Evolutionary conservation across 2,888 invertebrate species (phyloP), one percentile per base, ranked within the genome.

Genomic region (Aphrophora alni): DNA sequence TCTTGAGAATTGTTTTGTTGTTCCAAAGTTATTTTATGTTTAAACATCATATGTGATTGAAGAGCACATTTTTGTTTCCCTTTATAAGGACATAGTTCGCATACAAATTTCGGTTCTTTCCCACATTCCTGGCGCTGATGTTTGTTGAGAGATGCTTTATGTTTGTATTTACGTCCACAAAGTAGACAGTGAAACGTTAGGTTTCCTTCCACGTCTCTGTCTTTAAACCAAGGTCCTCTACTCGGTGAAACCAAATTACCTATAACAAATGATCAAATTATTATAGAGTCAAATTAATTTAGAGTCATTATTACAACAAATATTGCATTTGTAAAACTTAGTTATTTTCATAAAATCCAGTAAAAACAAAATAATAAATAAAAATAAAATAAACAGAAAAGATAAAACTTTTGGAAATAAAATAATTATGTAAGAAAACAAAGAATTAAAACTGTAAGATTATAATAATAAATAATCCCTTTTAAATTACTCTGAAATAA

Each of bases 101-200:
- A 88, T 26, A 83, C 79, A 82, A 88, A 89, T 76, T 86, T 86
- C 8, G 88, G 89, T 80, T 86, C 87, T 28, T 86, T 85, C 7
- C 87, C 87, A 78, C 88, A 88, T 82, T 88, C 87, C 81, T 86
- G 84, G 26, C 86, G 85, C 26, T 85, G 84, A 80, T 88, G 88
- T 24, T 86, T 85, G n/a, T 82, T 83, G 77, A 87, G 86, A 38
- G 88, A 88, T 1, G 87, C 87, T 81, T 87, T 87, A 75, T 86
- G 85, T 75, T 86, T 86, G 82, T 88, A 89, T 25, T 82, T 82
- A 70, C 86, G 87, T n/a, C 87, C 87, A 80, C 88, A 88, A 25
- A 76, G 84, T 27, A 83, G 81, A 80, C 88, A 88, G 5, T 69
- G 59, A 59, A 81, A 84, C n/a, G 17, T 38, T 17, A 21, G 17